Conservation (phyloP, 2,888 invertebrate species). For the Drosophila acutilabella region DNA sequence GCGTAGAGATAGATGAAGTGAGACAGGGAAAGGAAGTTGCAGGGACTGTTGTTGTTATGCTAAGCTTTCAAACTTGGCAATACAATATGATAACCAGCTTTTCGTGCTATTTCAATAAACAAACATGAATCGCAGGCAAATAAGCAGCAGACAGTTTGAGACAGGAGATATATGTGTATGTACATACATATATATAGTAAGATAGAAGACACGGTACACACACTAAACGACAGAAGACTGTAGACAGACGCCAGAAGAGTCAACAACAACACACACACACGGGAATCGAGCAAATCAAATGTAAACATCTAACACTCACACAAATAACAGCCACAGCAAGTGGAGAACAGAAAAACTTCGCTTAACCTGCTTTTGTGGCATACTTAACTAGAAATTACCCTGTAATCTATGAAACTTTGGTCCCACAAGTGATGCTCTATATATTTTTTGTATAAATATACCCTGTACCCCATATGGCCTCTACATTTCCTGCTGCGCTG, state of each 20-base stretch:
- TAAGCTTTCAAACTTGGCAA: conserved; percentile 30
- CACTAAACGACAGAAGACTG: not conserved
- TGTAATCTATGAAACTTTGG: not conserved
- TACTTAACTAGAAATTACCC: conserved; percentile 32
- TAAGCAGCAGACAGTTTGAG: conserved; percentile 23
- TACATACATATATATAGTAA: not conserved
- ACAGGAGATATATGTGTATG: conserved; percentile 1
- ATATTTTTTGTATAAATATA: not conserved
- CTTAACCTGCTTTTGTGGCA: not conserved
- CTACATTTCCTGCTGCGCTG: conserved; percentile 25
- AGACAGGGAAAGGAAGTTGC: not conserved
- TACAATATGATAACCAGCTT: conserved; percentile 39
- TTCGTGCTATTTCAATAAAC: conserved; percentile 66
- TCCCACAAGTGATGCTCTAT: too few relatives aligned
- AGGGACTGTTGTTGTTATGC: conserved; percentile 4
- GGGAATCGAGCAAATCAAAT: conserved; percentile 73
- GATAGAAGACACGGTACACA: conserved; percentile 7
- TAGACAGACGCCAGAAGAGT: conserved; percentile 18
- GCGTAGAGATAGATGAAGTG: not conserved
- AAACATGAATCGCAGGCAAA: conserved; percentile 69
- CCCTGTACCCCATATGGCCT: conserved; percentile 28
- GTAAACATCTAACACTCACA: conserved; percentile 58
- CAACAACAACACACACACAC: conserved; percentile 33
- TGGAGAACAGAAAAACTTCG: conserved; percentile 17
- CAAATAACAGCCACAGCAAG: conserved; percentile 27